Evolutionary conservation across 1,140 invertebrate species (phyloP).

Genomic region (Papilio aristodemus): DNA sequence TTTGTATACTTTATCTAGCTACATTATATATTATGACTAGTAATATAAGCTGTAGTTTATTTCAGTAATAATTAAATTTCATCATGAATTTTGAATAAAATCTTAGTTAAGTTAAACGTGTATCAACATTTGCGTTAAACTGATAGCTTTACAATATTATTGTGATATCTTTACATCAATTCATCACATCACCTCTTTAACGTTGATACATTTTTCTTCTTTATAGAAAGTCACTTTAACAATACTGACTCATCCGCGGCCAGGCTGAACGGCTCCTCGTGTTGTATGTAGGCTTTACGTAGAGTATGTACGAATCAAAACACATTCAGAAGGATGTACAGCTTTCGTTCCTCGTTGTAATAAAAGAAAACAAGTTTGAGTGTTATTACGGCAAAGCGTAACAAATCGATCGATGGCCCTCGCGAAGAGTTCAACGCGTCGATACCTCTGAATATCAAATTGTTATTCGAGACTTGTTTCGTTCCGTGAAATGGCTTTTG

Average conservation of each 20-base stretch:
- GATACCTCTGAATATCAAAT: conserved; percentile 38
- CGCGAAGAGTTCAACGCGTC: conserved; percentile 69
- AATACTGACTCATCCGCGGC: neutral
- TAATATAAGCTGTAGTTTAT: too few relatives aligned
- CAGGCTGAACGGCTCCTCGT: neutral
- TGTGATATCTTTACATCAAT: too few relatives aligned
- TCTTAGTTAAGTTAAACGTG: too few relatives aligned
- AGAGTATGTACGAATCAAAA: conserved; percentile 9
- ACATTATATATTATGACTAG: too few relatives aligned
- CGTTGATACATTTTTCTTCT: too few relatives aligned
- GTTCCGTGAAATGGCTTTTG: conserved; percentile 18
- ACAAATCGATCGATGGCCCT: conserved; percentile 72
- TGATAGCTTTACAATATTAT: too few relatives aligned
- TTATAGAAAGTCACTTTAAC: too few relatives aligned
- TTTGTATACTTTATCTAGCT: too few relatives aligned
- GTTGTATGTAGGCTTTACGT: neutral
- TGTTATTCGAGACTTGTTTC: conserved; percentile 34
- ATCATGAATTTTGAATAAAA: too few relatives aligned
- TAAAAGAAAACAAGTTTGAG: conserved; percentile 55
- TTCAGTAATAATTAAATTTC: too few relatives aligned
- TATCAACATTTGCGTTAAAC: too few relatives aligned
- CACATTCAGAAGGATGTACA: conserved; percentile 33
- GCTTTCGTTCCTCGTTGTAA: conserved; percentile 39
- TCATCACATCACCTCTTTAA: too few relatives aligned
- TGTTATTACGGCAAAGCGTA: conserved; percentile 51